Evolutionary conservation across 2,113 vertebrate genomes (phyloP).

Genomic region (Sitta europaea): DNA sequence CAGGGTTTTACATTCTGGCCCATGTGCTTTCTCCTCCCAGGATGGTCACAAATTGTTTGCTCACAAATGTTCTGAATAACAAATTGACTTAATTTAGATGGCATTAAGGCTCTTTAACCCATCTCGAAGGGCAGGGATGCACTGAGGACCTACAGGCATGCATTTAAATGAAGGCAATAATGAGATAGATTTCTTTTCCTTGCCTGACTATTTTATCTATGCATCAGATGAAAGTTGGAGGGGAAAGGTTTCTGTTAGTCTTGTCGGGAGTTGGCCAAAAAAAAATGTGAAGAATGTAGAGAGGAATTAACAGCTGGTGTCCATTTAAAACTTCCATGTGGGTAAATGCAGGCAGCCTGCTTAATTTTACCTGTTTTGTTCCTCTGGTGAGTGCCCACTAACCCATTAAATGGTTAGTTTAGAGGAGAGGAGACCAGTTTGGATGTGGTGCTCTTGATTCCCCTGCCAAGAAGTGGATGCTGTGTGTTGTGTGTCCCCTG

Average conservation of each 20-base stretch:
- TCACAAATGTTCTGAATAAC: conserved; percentile 7
- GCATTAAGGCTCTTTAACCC: background rate
- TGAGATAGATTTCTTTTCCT: conserved; percentile 26
- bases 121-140: background rate
- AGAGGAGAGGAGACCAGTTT: background rate
- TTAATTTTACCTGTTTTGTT: background rate
- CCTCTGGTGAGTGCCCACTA: background rate
- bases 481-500: background rate
- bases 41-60: conserved; percentile 12
- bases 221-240: conserved; percentile 17
- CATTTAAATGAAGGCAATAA: background rate
- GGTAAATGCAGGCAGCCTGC: background rate
- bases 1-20: background rate
- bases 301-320: conserved; percentile 53
- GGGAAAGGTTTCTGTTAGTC: conserved; percentile 49
- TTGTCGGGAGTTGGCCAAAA: conserved; percentile 21
- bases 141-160: background rate
- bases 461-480: background rate
- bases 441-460: background rate
- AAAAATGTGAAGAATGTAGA: conserved; percentile 52
- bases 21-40: background rate
- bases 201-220: conserved; percentile 33
- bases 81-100: conserved; percentile 28
- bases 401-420: background rate
- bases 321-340: background rate